These are phyloP conservation scores for Clarias gariepinus DNA, from an alignment of 2,113 vertebrate species.

Conservation along the genomic window DNA sequence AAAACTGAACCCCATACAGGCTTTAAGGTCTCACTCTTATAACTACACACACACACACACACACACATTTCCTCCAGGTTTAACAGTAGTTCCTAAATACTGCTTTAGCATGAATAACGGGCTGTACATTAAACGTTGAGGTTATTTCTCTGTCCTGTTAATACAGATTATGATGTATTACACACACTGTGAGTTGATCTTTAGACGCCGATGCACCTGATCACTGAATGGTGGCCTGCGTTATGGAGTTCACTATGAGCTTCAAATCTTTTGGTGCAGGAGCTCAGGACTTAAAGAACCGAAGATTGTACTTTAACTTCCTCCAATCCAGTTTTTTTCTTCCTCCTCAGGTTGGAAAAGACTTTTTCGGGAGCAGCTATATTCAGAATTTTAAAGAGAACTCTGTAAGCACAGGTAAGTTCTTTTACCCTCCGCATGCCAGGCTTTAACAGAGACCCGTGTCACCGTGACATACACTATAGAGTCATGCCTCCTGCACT, in stretches of 20 bases:
- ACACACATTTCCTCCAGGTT: neutral
- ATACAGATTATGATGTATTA: neutral
- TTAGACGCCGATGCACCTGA: neutral
- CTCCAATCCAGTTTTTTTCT: constrained; percentile 58
- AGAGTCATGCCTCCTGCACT: neutral
- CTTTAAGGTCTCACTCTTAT: neutral
- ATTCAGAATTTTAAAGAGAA: constrained; percentile 92
- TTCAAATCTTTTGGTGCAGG: neutral
- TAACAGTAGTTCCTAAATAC: neutral
- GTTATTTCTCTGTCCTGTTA: neutral
- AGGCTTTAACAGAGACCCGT: neutral
- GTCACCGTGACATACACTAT: neutral
- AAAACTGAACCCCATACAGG: neutral
- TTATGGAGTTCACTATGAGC: neutral
- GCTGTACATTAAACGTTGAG: neutral
- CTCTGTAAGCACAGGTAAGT: constrained; percentile 87
- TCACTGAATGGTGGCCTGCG: neutral
- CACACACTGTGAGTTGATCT: neutral
- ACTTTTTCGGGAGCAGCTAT: constrained; percentile 95
- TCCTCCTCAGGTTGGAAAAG: constrained; percentile 86
- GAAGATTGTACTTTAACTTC: constrained; percentile 59
- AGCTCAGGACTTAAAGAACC: constrained; percentile 2
- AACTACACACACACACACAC: neutral
- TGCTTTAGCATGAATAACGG: neutral
- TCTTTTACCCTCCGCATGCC: neutral